Evolutionary conservation across 1,140 invertebrate species (phyloP).

Genomic region (Papilio xuthus): DNA sequence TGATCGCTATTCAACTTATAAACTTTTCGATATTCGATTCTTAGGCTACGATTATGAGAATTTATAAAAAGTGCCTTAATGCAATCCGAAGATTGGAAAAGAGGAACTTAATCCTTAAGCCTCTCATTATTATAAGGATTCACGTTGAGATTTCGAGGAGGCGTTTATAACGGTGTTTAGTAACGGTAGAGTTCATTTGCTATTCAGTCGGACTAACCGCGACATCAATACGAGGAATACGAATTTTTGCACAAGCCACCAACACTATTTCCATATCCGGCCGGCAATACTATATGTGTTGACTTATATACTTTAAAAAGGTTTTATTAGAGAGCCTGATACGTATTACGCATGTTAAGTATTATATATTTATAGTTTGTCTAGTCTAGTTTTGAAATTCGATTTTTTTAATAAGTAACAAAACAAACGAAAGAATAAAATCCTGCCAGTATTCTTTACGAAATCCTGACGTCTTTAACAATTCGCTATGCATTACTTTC

Average conservation of each 20-base stretch:
- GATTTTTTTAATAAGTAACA: no score
- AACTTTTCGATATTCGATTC: neutral
- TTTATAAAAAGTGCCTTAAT: neutral
- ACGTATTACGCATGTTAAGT: no score
- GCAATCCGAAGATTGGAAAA: conserved; percentile 24
- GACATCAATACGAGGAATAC: conserved; percentile 64
- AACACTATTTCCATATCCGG: conserved; percentile 48
- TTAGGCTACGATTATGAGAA: neutral
- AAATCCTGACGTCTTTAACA: neutral
- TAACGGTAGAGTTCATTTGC: conserved; percentile 73
- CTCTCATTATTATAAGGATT: conserved; percentile 49
- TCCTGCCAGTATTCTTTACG: no score
- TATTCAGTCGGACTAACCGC: conserved; percentile 63
- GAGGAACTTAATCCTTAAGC: conserved; percentile 20
- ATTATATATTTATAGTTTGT: no score
- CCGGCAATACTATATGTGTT: neutral
- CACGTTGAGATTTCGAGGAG: conserved; percentile 54
- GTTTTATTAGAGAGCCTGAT: no score
- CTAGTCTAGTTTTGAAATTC: no score
- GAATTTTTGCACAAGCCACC: conserved; percentile 55
- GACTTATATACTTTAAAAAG: neutral
- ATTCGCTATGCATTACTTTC: neutral
- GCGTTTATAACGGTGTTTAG: conserved; percentile 62
- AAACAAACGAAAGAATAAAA: no score
- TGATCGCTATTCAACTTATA: neutral